These are phyloP conservation scores for Bombycilla garrulus DNA, from an alignment of 2,113 vertebrate species.

Conservation along the genomic window DNA sequence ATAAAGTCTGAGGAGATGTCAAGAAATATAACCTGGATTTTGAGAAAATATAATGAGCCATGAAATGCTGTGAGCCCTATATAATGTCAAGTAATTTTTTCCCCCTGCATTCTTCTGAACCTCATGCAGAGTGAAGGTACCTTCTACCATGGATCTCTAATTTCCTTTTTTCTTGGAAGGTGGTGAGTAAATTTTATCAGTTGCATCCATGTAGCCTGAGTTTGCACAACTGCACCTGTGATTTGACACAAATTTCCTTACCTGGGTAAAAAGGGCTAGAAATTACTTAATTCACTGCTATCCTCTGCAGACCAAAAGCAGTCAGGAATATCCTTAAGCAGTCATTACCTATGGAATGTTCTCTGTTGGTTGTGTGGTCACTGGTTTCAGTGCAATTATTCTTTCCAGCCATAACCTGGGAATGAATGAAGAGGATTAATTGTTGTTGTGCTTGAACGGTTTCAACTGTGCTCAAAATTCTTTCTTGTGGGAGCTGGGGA, in stretches of 20 bases:
- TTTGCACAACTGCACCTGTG: neutral
- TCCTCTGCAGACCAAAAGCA: neutral
- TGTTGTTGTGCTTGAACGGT: neutral
- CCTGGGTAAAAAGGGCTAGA: neutral
- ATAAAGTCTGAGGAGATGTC: neutral
- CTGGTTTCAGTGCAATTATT: neutral
- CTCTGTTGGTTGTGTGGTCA: neutral
- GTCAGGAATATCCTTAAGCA: neutral
- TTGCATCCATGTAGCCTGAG: neutral
- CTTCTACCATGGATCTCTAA: neutral
- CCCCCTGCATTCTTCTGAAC: neutral
- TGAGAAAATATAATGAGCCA: neutral
- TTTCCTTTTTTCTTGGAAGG: neutral
- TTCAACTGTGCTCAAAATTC: neutral
- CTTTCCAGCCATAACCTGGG: neutral
- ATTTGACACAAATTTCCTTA: neutral
- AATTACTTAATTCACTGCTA: neutral
- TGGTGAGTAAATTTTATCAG: neutral
- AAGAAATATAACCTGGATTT: neutral
- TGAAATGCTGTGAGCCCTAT: fast-evolving
- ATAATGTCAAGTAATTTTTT: neutral
- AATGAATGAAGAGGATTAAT: neutral
- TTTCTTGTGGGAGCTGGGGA: neutral
- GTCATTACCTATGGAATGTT: neutral
- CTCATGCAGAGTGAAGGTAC: fast-evolving